Evolutionary conservation across 2,113 vertebrate genomes (phyloP).

Genomic region (Propithecus coquereli): DNA sequence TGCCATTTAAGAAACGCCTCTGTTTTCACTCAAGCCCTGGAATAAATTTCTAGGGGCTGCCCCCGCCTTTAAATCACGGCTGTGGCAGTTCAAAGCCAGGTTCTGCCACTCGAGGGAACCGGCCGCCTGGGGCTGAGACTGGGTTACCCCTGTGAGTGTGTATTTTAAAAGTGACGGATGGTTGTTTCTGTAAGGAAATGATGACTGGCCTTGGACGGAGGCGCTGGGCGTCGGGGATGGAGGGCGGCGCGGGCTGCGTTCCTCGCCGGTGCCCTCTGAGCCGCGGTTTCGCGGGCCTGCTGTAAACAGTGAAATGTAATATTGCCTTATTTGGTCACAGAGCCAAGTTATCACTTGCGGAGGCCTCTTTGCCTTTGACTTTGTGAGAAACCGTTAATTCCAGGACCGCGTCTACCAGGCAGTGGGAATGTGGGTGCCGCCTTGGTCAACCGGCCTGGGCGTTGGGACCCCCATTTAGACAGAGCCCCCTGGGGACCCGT

Average conservation of each 20-base stretch:
- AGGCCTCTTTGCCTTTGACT: slow-evolving; percentile 40
- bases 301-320: slow-evolving; percentile 83
- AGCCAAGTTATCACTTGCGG: slow-evolving; percentile 67
- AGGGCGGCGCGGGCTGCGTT: slow-evolving; percentile 60
- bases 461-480: slow-evolving; percentile 66
- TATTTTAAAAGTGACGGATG: slow-evolving; percentile 37
- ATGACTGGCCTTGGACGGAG: slow-evolving; percentile 25
- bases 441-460: slow-evolving; percentile 69
- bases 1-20: slow-evolving; percentile 52
- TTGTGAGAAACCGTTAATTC: not conserved
- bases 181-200: slow-evolving; percentile 65
- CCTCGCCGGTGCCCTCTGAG: slow-evolving; percentile 72
- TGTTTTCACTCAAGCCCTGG: slow-evolving; percentile 18
- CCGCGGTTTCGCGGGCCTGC: slow-evolving; percentile 67
- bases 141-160: slow-evolving; percentile 55
- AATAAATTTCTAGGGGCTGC: not conserved
- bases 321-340: slow-evolving; percentile 86
- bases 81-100: not conserved
- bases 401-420: not conserved
- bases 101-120: not conserved
- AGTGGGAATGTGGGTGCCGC: not conserved
- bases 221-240: slow-evolving; percentile 59
- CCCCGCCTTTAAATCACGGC: not conserved
- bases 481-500: not conserved
- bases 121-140: slow-evolving; percentile 25